Evolutionary conservation across 1,140 invertebrate species (phyloP).

Genomic region (Capitella teleta): DNA sequence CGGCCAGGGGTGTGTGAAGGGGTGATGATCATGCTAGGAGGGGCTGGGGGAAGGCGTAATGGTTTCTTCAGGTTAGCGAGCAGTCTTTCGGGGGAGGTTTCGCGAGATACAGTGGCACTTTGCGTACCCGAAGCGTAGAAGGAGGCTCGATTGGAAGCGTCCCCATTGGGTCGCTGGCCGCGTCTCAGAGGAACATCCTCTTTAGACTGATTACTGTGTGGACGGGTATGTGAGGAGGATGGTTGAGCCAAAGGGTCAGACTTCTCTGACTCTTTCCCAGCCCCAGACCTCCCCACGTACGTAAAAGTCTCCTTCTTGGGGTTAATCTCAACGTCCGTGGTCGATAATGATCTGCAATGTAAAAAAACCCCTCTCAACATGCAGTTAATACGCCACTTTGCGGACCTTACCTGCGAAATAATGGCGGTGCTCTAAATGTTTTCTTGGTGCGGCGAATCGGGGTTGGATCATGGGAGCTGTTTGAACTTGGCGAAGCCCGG

Average conservation of each 20-base stretch:
- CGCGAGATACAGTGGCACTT: conserved; percentile 11
- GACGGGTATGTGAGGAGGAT: background rate
- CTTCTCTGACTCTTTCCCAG: background rate
- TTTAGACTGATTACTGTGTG: background rate
- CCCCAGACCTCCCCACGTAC: no score
- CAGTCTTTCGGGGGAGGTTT: conserved; percentile 9
- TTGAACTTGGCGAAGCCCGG: background rate
- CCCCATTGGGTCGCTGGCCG: background rate
- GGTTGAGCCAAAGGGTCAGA: background rate
- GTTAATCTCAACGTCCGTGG: conserved; percentile 1
- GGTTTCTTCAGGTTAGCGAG: background rate
- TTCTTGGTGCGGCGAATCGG: background rate
- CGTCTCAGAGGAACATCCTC: background rate
- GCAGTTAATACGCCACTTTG: background rate
- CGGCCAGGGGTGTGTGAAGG: conserved; percentile 10
- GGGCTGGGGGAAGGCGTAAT: conserved; percentile 5
- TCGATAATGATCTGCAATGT: background rate
- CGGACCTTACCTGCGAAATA: no score
- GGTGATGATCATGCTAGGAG: conserved; percentile 15
- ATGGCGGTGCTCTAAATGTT: background rate
- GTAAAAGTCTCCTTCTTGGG: background rate
- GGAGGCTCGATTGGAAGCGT: conserved; percentile 7
- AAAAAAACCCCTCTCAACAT: background rate
- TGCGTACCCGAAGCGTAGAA: conserved; percentile 12
- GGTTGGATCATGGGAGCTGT: background rate